Conservation (phyloP, 1,140 invertebrate species). For the Chelonus insularis region DNA sequence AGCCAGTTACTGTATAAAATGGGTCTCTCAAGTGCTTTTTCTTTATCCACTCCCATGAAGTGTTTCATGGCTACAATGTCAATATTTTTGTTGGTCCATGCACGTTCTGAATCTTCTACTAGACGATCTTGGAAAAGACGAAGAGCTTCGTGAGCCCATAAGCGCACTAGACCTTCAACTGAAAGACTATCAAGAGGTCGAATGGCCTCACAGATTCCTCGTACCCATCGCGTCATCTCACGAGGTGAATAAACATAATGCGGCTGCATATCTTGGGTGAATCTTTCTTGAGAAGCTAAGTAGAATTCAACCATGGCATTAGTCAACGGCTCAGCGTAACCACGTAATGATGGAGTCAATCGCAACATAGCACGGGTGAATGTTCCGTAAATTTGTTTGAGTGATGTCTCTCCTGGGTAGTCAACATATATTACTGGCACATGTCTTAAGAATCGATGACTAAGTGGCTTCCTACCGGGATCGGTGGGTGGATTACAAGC, state of each 20-base stretch:
- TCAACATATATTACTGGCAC: constrained; percentile 99
- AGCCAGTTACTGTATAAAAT: constrained; percentile 99
- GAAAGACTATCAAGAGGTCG: constrained; percentile 87
- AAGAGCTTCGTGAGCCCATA: constrained; percentile 98
- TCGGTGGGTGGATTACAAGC: constrained; percentile 99
- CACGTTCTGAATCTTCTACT: constrained; percentile 91
- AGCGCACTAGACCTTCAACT: constrained; percentile 91
- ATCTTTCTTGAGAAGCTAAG: constrained; percentile 92
- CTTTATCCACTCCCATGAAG: constrained; percentile 88
- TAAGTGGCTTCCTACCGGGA: constrained; percentile 96
- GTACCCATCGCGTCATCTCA: constrained; percentile 99
- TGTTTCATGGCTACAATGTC: constrained; percentile 92
- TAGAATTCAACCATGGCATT: constrained; percentile 99
- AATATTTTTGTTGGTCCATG: constrained; percentile 99
- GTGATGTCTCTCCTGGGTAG: constrained; percentile 96
- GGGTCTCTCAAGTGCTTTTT: constrained; percentile 84
- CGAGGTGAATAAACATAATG: constrained; percentile 99
- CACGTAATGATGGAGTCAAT: constrained; percentile 83
- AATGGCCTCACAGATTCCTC: constrained; percentile 98
- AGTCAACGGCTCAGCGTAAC: constrained; percentile 95
- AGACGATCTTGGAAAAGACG: constrained; percentile 95
- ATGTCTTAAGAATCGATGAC: constrained; percentile 90
- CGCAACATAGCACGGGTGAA: constrained; percentile 97
- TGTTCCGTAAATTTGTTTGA: constrained; percentile 98
- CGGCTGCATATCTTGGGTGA: constrained; percentile 99